Percentiles rank a stretch among this genome's conserved stretches.
Conservation (phyloP, 2,113 vertebrate genomes). For the Bufo gargarizans region DNA sequence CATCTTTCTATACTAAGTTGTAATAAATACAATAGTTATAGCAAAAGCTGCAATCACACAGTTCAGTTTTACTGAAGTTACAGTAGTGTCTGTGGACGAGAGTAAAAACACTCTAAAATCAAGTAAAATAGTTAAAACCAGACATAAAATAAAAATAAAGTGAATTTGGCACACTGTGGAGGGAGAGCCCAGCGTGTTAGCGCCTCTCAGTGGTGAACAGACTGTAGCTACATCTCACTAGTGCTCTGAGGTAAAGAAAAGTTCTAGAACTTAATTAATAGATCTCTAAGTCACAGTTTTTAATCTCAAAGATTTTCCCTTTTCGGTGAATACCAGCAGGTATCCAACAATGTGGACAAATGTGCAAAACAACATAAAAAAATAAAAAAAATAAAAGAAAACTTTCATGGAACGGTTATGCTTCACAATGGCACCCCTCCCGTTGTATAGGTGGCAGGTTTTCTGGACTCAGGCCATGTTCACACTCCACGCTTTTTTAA, state of each 20-base stretch:
- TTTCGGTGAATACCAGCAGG: conserved; percentile 70
- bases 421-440: neutral
- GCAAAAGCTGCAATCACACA: conserved; percentile 94
- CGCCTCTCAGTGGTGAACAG: conserved; percentile 60
- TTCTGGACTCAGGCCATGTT: neutral
- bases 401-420: conserved; percentile 49
- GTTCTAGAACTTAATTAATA: conserved; percentile 51
- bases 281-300: conserved; percentile 73
- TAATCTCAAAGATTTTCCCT: conserved; percentile 70
- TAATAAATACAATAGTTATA: conserved; percentile 88
- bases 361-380: conserved; percentile 78
- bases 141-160: conserved; percentile 68
- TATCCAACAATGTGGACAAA: conserved; percentile 74
- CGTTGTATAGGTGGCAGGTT: neutral
- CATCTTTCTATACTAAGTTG: conserved; percentile 81
- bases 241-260: conserved; percentile 70
- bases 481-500: neutral
- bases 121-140: conserved; percentile 76
- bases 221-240: conserved; percentile 65
- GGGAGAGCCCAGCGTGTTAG: conserved; percentile 69
- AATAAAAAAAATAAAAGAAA: conserved; percentile 41
- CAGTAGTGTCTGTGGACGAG: conserved; percentile 90
- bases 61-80: conserved; percentile 93
- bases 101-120: conserved; percentile 69
- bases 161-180: conserved; percentile 85